Base-by-base conservation (phyloP, 1,140 invertebrate genomes). In the Tribolium madens region DNA sequence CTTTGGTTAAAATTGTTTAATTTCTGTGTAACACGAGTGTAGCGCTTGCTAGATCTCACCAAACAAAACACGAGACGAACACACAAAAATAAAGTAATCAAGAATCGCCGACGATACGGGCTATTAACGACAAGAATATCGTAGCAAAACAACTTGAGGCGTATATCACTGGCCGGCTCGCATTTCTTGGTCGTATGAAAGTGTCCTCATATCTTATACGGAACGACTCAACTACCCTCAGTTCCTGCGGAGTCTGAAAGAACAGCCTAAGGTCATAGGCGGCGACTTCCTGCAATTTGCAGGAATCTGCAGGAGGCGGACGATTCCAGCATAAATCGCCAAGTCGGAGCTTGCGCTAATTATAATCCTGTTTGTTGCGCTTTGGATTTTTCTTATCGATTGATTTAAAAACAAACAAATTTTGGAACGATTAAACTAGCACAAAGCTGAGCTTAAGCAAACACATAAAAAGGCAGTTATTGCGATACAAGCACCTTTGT, bases 171-270 rank as follows among this genome's bases (percentile, higher is more conserved):
- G 68, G 18, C 52, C 52, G 69, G 52, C 52, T 70, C 71, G 46
- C 60, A 76, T 79, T 76, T 73, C 75, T 76, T 76, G 21, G 75
- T 60, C 70, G 75, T 79, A 79, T 76, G 75, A 73, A 78, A 78
- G 73, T 76, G 77, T 72, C 73, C 47, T 76, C 73, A 72, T 78
- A 78, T 76, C 74, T 78, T 76, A 69, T 70, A 57, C 75, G 13
- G 70, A 47, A 70, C 48, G 76, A 79, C 52, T 76, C 74, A 79
- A 75, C 78, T 60, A 68, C 18, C 75, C 71, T 52, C 64, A 75
- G 57, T 79, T 79, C 60, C 78, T 76, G 52, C 17, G 31, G 69
- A 31, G 60, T 71, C 64, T 69, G 31, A 60, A 77, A 74, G 47
- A 69, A 60, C 60, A 52, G 17, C 64, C 50, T 75, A 53, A 76